Percentiles rank a stretch among this genome's conserved stretches.
Evolutionary conservation across 2,888 invertebrate genomes (phyloP).

Genomic region (Labia minor): DNA sequence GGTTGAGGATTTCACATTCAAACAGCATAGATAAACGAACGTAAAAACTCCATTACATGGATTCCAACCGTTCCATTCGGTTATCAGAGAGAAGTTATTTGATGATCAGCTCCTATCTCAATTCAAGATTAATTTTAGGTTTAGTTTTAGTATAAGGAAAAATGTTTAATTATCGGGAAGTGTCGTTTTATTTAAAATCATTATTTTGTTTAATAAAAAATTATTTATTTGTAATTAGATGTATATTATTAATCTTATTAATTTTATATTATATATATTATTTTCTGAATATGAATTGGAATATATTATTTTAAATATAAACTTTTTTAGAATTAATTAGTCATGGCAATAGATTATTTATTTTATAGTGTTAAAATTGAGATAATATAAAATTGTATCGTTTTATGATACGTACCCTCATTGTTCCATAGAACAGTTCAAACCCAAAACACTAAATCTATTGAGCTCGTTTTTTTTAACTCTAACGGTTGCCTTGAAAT

Average conservation of each 20-base stretch:
- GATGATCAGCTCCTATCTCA: background rate
- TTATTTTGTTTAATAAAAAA: constrained; percentile 8
- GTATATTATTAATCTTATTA: constrained; percentile 8
- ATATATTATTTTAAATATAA: constrained; percentile 13
- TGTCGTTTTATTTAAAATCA: background rate
- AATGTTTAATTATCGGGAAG: background rate
- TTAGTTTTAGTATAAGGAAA: background rate
- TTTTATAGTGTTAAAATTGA: constrained; percentile 5
- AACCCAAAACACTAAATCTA: constrained; percentile 13
- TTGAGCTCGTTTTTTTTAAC: background rate
- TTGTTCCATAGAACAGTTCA: constrained; percentile 7
- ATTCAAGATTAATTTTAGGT: background rate
- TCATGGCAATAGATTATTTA: constrained; percentile 3
- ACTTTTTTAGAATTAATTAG: constrained; percentile 9
- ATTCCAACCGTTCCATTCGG: no score
- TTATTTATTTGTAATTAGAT: constrained; percentile 7
- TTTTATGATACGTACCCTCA: constrained; percentile 4
- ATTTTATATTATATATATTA: constrained; percentile 13
- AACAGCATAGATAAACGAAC: no score
- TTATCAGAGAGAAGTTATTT: background rate
- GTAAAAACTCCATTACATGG: no score
- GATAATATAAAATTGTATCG: background rate
- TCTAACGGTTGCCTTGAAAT: constrained; percentile 1
- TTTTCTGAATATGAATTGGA: constrained; percentile 13
- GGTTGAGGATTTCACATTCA: no score